These are phyloP conservation scores for Dicrurus megarhynchus DNA, from an alignment of 2,113 vertebrate genomes.

Conservation along the genomic window DNA sequence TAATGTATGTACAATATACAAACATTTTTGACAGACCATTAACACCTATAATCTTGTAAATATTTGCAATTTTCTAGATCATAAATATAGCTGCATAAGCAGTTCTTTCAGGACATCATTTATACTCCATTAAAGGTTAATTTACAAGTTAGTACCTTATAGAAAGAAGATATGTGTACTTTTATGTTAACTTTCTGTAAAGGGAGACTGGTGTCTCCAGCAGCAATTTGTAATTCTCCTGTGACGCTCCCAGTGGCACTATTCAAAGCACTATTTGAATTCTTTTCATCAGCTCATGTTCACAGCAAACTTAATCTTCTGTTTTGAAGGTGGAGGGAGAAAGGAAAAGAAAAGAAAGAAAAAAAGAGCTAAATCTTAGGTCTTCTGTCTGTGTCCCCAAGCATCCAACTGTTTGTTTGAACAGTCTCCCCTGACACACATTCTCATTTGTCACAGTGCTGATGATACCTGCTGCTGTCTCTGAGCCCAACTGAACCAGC, in stretches of 20 bases:
- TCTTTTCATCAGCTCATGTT: constrained; percentile 80
- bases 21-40: constrained; percentile 87
- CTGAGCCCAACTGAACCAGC: not conserved
- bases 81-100: constrained; percentile 85
- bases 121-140: constrained; percentile 85
- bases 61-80: constrained; percentile 87
- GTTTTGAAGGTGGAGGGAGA: constrained; percentile 49
- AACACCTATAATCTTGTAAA: constrained; percentile 88
- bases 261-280: constrained; percentile 76
- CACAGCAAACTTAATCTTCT: constrained; percentile 81
- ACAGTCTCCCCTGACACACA: constrained; percentile 66
- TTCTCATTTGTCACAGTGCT: constrained; percentile 71
- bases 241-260: constrained; percentile 73
- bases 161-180: constrained; percentile 83
- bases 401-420: constrained; percentile 76
- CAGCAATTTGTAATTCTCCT: constrained; percentile 80
- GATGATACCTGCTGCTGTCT: constrained; percentile 65
- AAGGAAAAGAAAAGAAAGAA: not conserved
- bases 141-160: constrained; percentile 84
- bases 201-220: constrained; percentile 78
- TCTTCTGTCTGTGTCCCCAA: constrained; percentile 65
- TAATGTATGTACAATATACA: constrained; percentile 86
- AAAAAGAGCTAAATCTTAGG: constrained; percentile 61
- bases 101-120: constrained; percentile 83
- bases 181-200: constrained; percentile 74